Percentiles rank a stretch among this genome's conserved stretches.
Conservation (phyloP, 2,888 invertebrate species). For the Drosophila prostipennis region DNA sequence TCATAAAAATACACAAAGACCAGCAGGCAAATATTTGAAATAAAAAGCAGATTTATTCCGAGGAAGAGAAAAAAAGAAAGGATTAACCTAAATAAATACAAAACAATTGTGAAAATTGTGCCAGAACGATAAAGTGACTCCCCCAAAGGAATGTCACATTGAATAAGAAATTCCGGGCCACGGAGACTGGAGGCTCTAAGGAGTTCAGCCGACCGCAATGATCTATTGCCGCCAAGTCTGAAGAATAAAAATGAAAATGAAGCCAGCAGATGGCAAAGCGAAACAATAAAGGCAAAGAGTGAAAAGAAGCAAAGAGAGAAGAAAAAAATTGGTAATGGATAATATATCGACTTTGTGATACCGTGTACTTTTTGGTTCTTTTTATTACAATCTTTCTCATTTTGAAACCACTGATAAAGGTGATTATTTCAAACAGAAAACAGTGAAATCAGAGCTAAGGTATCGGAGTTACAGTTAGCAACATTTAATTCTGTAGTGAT, state of each 20-base stretch:
- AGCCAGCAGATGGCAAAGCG: conserved; percentile 52
- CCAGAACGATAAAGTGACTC: conserved; percentile 45
- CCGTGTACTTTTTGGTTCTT: background rate
- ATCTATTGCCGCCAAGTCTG: conserved; percentile 67
- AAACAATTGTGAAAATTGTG: conserved; percentile 71
- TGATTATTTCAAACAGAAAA: no score
- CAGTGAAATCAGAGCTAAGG: no score
- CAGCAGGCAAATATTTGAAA: conserved; percentile 64
- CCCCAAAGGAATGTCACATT: conserved; percentile 53
- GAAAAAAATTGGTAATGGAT: background rate
- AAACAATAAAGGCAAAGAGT: conserved; percentile 63
- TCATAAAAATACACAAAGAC: conserved; percentile 62
- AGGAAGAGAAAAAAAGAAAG: conserved; percentile 41
- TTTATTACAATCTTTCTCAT: no score
- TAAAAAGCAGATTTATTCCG: conserved; percentile 54
- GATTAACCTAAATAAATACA: conserved; percentile 80
- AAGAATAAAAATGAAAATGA: conserved; percentile 41
- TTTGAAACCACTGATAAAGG: no score
- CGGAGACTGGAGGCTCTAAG: conserved; percentile 27
- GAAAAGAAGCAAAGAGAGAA: background rate
- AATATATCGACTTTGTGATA: background rate
- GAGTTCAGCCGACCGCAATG: conserved; percentile 69
- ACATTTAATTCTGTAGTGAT: no score
- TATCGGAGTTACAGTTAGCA: no score
- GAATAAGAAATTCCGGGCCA: conserved; percentile 53